Percentiles rank a stretch among this genome's conserved stretches.
These are phyloP conservation scores for Brachylomia viminalis DNA, from an alignment of 2,888 invertebrate species.

Conservation along the genomic window DNA sequence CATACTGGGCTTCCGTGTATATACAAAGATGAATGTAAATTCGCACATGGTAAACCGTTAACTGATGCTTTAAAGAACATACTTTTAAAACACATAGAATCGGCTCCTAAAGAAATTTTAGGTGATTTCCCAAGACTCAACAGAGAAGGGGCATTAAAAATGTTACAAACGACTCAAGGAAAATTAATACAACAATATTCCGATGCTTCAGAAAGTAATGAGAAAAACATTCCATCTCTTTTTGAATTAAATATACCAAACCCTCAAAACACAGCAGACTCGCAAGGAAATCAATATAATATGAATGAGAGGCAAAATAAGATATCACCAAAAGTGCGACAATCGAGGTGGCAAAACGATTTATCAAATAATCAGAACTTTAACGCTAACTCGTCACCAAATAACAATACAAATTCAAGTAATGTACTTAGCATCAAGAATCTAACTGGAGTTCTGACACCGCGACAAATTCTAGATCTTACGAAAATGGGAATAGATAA, in stretches of 20 bases:
- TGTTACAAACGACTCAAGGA: constrained; percentile 87
- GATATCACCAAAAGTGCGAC: constrained; percentile 86
- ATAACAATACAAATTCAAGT: constrained; percentile 73
- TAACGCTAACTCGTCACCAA: constrained; percentile 77
- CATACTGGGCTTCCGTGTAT: constrained; percentile 97
- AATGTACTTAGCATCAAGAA: constrained; percentile 90
- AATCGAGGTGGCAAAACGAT: constrained; percentile 89
- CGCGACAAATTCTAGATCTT: constrained; percentile 91
- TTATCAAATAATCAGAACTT: constrained; percentile 78
- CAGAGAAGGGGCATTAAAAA: constrained; percentile 93
- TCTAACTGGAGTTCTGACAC: constrained; percentile 90
- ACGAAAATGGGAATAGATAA: constrained; percentile 91
- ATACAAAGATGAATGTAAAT: constrained; percentile 96
- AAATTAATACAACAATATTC: constrained; percentile 86
- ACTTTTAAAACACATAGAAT: constrained; percentile 94
- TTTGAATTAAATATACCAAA: constrained; percentile 88
- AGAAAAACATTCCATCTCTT: constrained; percentile 85
- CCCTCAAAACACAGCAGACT: constrained; percentile 76
- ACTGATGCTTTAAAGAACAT: constrained; percentile 93
- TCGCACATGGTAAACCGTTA: constrained; percentile 97
- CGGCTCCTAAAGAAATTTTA: constrained; percentile 97
- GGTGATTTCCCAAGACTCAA: constrained; percentile 97
- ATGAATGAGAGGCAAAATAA: constrained; percentile 83
- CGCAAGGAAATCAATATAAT: constrained; percentile 78
- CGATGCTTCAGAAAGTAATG: constrained; percentile 78